phyloP scores from a whole-genome alignment of 2,113 vertebrate genomes.

The Ursus arctos region DNA sequence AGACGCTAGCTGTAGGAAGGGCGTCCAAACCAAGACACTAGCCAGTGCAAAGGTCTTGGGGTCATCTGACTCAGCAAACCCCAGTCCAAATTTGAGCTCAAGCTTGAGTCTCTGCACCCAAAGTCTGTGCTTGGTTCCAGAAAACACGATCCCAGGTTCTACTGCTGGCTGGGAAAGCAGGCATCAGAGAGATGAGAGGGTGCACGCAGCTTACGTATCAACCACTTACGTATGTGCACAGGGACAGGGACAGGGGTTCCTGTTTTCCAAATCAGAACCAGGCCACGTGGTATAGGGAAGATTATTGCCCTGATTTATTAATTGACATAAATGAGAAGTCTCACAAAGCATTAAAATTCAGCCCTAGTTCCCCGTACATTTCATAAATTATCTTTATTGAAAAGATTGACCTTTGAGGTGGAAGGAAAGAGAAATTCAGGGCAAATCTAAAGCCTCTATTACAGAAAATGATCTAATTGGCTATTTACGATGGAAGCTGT shows the following conservation, averaged over 20 bases:
- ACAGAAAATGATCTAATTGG: not conserved
- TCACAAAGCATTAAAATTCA: not conserved
- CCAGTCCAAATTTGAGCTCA: not conserved
- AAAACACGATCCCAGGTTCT: not conserved
- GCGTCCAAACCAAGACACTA: not conserved
- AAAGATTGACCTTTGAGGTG: not conserved
- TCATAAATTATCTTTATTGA: not conserved
- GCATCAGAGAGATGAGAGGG: not conserved
- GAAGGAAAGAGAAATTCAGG: not conserved
- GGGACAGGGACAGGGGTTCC: no score
- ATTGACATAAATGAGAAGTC: not conserved
- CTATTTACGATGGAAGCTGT: not conserved
- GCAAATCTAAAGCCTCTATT: not conserved
- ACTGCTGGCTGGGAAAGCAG: not conserved
- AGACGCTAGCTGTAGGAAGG: not conserved
- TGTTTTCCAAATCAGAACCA: conserved; percentile 25
- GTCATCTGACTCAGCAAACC: not conserved
- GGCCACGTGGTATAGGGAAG: not conserved
- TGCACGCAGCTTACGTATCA: accelerated
- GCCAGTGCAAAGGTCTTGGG: not conserved
- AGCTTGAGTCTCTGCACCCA: not conserved
- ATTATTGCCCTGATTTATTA: not conserved
- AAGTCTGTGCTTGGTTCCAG: not conserved
- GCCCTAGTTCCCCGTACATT: not conserved
- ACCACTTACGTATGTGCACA: no score